A percentile compares a stretch with the other conserved stretches of the same genome.
phyloP scores from a whole-genome alignment of 1,140 invertebrate species.

The Euura saliciscinereae region DNA sequence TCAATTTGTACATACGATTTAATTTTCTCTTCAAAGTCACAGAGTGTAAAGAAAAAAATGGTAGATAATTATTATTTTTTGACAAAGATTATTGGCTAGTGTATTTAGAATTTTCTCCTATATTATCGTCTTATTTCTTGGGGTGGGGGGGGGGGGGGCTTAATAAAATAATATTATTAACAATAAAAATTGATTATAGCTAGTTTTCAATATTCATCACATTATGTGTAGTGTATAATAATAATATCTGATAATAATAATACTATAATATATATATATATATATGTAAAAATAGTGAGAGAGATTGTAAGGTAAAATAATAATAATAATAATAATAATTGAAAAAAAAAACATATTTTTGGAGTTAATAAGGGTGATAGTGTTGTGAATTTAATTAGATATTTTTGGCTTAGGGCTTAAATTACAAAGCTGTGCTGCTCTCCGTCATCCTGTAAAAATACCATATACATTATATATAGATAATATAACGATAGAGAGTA shows the following conservation, averaged over 20 bases:
- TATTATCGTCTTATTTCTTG: constrained; percentile 13
- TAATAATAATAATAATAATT: too few species aligned
- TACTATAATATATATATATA: constrained; percentile 30
- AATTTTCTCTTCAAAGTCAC: too few species aligned
- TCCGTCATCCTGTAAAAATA: neutral
- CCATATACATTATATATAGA: too few species aligned
- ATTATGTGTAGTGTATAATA: constrained; percentile 28
- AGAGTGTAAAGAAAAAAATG: too few species aligned
- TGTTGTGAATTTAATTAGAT: constrained; percentile 31
- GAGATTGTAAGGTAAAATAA: too few species aligned
- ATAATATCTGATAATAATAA: too few species aligned
- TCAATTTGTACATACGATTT: too few species aligned
- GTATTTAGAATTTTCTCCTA: constrained; percentile 16
- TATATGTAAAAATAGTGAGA: constrained; percentile 36
- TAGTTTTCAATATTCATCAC: constrained; percentile 30
- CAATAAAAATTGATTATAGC: neutral
- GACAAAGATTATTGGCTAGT: constrained; percentile 20
- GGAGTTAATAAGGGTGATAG: constrained; percentile 43
- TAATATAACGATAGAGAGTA: too few species aligned
- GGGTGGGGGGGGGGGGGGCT: constrained; percentile 14
- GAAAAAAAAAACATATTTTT: constrained; percentile 51
- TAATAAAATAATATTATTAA: constrained; percentile 8
- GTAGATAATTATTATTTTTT: constrained; percentile 2
- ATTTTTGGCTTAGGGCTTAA: neutral
- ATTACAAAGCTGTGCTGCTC: neutral